Conservation (phyloP, 2,888 invertebrate genomes). For the Silvanus unidentatus region DNA sequence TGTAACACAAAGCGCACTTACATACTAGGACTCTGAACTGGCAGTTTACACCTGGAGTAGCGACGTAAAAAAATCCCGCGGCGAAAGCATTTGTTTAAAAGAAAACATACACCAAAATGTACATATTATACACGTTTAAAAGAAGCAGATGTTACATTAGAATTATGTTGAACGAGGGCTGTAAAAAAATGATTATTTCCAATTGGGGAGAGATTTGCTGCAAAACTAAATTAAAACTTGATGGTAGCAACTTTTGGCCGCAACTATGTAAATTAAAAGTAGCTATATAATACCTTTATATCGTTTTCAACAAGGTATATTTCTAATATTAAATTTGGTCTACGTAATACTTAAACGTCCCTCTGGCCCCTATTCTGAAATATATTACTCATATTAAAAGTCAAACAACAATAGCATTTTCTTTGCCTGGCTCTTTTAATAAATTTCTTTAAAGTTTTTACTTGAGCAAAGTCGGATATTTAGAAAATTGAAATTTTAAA, state of each 20-base stretch:
- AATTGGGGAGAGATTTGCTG: conserved; percentile 26
- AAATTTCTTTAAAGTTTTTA: neutral
- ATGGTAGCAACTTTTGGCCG: conserved; percentile 22
- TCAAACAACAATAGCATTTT: conserved; percentile 14
- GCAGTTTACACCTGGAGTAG: conserved; percentile 1
- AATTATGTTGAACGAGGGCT: conserved; percentile 27
- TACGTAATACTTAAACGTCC: neutral
- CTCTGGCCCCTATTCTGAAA: neutral
- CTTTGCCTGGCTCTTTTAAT: neutral
- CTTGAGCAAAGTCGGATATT: too few species aligned
- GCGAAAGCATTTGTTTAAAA: conserved; percentile 37
- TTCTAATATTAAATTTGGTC: conserved; percentile 21
- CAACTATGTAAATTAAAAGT: conserved; percentile 29
- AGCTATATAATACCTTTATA: conserved; percentile 18
- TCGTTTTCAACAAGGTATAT: conserved; percentile 12
- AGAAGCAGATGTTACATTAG: conserved; percentile 35
- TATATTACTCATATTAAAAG: conserved; percentile 21
- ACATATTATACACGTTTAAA: conserved; percentile 11
- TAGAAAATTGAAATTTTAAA: too few species aligned
- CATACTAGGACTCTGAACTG: neutral
- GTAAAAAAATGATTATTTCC: conserved; percentile 30
- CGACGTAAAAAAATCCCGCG: conserved; percentile 35
- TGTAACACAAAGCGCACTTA: neutral
- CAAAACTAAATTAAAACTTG: conserved; percentile 33
- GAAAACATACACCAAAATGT: conserved; percentile 9